A percentile compares a stretch with the other conserved stretches of the same genome.
Evolutionary conservation across 1,140 invertebrate genomes (phyloP).

Genomic region (Heliconius melpomene): DNA sequence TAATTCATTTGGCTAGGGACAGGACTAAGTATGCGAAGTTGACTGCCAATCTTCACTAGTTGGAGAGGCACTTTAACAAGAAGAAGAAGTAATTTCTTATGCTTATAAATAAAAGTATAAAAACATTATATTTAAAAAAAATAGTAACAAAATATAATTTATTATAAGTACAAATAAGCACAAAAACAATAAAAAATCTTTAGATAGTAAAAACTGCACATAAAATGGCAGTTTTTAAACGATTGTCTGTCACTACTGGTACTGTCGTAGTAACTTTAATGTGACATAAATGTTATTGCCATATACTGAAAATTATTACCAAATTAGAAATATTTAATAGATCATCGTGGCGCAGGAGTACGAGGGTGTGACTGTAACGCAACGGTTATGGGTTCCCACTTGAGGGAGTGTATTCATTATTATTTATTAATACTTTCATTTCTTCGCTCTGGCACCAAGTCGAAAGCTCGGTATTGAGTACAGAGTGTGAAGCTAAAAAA

Average conservation of each 20-base stretch:
- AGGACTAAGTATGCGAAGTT: too few relatives aligned
- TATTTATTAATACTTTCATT: too few relatives aligned
- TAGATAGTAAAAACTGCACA: neutral
- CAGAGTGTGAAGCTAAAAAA: too few relatives aligned
- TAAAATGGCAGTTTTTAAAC: constrained; percentile 4
- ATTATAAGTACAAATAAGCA: neutral
- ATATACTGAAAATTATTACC: neutral
- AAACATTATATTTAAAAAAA: neutral
- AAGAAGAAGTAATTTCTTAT: neutral
- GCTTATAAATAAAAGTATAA: neutral
- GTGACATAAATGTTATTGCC: constrained; percentile 19
- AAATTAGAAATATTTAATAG: neutral
- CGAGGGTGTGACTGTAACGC: too few relatives aligned
- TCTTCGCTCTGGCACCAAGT: too few relatives aligned
- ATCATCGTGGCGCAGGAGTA: too few relatives aligned
- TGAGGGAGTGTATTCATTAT: too few relatives aligned
- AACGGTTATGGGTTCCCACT: too few relatives aligned
- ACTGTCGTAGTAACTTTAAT: neutral
- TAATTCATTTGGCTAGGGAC: too few relatives aligned
- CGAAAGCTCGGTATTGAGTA: too few relatives aligned
- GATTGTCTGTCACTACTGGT: neutral
- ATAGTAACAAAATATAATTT: neutral
- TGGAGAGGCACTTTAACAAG: too few relatives aligned
- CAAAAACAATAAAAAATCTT: neutral
- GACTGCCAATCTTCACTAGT: too few relatives aligned